Conservation (phyloP, 2,888 invertebrate genomes). For the Euclidia mi region DNA sequence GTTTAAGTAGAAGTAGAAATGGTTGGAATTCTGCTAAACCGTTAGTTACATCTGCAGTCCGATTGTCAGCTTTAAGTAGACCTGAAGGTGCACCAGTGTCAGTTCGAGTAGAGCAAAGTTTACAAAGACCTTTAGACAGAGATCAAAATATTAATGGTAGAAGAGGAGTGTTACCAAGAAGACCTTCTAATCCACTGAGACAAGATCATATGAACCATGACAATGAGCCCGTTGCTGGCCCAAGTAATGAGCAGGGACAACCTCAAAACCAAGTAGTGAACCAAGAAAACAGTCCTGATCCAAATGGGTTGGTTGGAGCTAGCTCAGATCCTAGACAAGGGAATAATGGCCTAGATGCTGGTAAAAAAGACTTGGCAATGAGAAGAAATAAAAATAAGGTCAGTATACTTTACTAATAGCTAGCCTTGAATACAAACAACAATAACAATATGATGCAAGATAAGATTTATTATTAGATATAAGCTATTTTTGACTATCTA, state of each 20-base stretch:
- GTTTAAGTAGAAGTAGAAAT: slow-evolving; percentile 91
- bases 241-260: slow-evolving; percentile 75
- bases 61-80: slow-evolving; percentile 79
- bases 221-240: slow-evolving; percentile 82
- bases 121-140: slow-evolving; percentile 89
- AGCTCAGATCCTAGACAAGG: slow-evolving; percentile 66
- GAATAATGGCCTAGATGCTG: slow-evolving; percentile 66
- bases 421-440: too few species aligned
- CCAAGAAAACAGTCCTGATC: slow-evolving; percentile 66
- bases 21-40: slow-evolving; percentile 87
- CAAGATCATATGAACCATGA: slow-evolving; percentile 62
- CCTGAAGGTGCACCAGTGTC: slow-evolving; percentile 84
- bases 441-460: too few species aligned
- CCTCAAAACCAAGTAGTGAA: slow-evolving; percentile 46
- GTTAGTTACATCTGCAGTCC: slow-evolving; percentile 89
- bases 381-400: slow-evolving; percentile 83
- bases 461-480: too few species aligned
- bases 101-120: slow-evolving; percentile 85
- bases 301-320: slow-evolving; percentile 57
- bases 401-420: slow-evolving; percentile 13
- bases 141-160: slow-evolving; percentile 94
- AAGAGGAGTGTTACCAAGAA: slow-evolving; percentile 89
- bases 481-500: too few species aligned
- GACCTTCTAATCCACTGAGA: slow-evolving; percentile 64
- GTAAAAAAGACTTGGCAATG: slow-evolving; percentile 75